Base-by-base conservation (phyloP, 92 coral and sea anemone genomes). In the Siderastrea radians region DNA sequence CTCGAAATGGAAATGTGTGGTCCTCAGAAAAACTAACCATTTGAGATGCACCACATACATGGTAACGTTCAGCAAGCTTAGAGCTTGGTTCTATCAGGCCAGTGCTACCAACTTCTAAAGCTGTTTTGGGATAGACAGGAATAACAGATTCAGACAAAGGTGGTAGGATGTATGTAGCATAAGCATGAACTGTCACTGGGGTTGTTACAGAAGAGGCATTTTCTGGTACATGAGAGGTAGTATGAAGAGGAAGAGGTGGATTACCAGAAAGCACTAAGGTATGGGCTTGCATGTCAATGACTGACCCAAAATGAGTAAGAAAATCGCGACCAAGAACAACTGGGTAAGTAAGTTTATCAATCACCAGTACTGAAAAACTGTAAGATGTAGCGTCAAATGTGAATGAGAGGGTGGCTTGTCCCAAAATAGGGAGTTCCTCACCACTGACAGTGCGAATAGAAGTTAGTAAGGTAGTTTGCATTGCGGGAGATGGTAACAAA, bases 301-400 rank as follows among this genome's bases (percentile, higher is more conserved):
- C 71, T 1, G 92, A 78, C 4, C 86, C 59, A n/a, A 38, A 68
- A 6, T 78, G 66, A 53, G 73, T 75, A 3, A 90, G 77, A 77
- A 93, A 87, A 62, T 90, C 90, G n/a, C 89, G 43, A 6, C 94
- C 96, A 1, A 93, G 72, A 3, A 89, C 90, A 14, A 83, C 90
- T 14, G 91, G 83, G 47, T 78, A 78, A n/a, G 72, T 62, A n/a
- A 63, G 60, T 1, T 78, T 49, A 0, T 48, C 60, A 17, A 78
- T 49, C 12, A 88, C 77, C 3, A 55, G 67, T 8, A 51, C 55
- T 5, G 71, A 48, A 79, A 44, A 88, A 4, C 78, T 54, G 38
- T 91, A 91, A 15, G 49, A 3, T 7, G 10, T 3, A 48, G 1
- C n/a, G 6, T 71, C 74, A n/a, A 87, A 66, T 14, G 12, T 13